These are phyloP conservation scores for Triplophysa tibetana DNA, from an alignment of 2,113 vertebrate species.

Conservation along the genomic window DNA sequence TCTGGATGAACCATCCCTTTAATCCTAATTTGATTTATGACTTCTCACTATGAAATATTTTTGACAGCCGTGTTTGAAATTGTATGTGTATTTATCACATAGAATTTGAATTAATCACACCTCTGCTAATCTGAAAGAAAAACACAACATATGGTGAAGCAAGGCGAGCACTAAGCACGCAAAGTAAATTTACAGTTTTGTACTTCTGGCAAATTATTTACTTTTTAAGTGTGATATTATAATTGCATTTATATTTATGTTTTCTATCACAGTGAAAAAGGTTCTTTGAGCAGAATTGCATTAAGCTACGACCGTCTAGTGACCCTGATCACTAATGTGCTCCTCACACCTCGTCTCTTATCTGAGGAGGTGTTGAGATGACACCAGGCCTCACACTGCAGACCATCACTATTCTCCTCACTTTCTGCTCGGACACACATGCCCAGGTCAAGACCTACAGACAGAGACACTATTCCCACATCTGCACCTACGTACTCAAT, in stretches of 20 bases:
- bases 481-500: slow-evolving; percentile 35
- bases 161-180: too few relatives aligned
- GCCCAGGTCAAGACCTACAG: slow-evolving; percentile 4
- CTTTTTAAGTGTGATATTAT: too few relatives aligned
- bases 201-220: not conserved
- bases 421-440: slow-evolving; percentile 26
- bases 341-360: slow-evolving; percentile 25
- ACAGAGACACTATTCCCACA: not conserved
- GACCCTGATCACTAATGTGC: slow-evolving; percentile 12
- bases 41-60: too few relatives aligned
- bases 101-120: too few relatives aligned
- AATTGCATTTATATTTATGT: not conserved
- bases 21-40: too few relatives aligned
- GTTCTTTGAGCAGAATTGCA: not conserved
- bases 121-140: too few relatives aligned
- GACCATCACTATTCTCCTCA: not conserved
- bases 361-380: slow-evolving; percentile 30
- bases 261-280: not conserved
- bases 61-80: too few relatives aligned
- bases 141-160: not conserved
- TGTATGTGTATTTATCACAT: too few relatives aligned
- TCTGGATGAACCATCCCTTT: too few relatives aligned
- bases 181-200: not conserved
- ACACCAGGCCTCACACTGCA: slow-evolving; percentile 30
- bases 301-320: not conserved